Evolutionary conservation across 2,113 vertebrate genomes (phyloP).

Genomic region (Lamprologus tigripictilis): DNA sequence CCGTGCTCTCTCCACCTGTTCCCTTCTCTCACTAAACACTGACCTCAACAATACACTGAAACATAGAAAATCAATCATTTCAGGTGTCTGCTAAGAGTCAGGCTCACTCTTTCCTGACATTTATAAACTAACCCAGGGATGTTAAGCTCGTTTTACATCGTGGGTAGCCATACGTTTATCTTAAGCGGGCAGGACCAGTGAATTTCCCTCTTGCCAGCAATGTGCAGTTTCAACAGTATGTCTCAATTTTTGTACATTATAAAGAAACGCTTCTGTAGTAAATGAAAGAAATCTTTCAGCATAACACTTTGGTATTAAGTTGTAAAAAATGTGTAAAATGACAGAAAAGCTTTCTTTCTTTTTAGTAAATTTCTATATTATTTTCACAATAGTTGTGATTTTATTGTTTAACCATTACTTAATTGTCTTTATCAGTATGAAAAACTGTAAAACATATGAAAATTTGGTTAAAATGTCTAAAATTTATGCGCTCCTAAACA

Average conservation of each 20-base stretch:
- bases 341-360: fast-evolving
- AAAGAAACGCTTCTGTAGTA: background rate
- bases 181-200: background rate
- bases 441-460: background rate
- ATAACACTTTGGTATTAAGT: too few relatives aligned
- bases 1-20: fast-evolving
- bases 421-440: fast-evolving
- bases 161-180: fast-evolving
- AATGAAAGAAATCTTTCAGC: background rate
- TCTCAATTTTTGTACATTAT: background rate
- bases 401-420: too few relatives aligned
- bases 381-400: too few relatives aligned
- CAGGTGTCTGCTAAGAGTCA: background rate
- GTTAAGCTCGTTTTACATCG: fast-evolving
- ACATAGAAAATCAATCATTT: fast-evolving
- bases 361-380: too few relatives aligned
- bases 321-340: too few relatives aligned
- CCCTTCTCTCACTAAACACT: background rate
- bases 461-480: fast-evolving
- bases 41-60: background rate
- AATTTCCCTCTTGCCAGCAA: fast-evolving
- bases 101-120: background rate
- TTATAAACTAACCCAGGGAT: background rate
- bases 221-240: background rate
- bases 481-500: background rate